These are phyloP conservation scores for Orchestes rusci DNA, from an alignment of 2,888 invertebrate genomes.

Conservation along the genomic window DNA sequence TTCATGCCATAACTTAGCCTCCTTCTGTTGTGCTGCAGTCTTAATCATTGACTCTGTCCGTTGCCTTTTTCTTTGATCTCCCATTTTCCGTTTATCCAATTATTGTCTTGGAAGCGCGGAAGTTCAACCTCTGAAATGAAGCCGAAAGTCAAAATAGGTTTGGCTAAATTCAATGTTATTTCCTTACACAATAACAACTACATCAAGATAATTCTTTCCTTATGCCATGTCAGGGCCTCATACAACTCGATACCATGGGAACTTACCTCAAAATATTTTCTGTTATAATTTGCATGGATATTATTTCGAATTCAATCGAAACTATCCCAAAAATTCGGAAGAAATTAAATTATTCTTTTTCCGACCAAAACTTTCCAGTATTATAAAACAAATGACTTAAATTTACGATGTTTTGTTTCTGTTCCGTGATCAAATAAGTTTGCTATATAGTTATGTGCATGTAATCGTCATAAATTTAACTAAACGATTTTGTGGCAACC, in stretches of 20 bases:
- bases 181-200: too few relatives aligned
- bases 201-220: too few relatives aligned
- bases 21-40: constrained; percentile 37
- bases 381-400: constrained; percentile 10
- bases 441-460: constrained; percentile 14
- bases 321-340: neutral
- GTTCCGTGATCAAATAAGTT: constrained; percentile 18
- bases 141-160: too few relatives aligned
- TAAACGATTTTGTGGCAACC: too few relatives aligned
- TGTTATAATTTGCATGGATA: neutral
- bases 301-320: neutral
- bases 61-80: constrained; percentile 33
- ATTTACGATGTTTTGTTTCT: constrained; percentile 12
- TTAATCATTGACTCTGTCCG: constrained; percentile 38
- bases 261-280: constrained; percentile 1
- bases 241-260: neutral
- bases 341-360: constrained; percentile 10
- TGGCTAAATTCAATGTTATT: too few relatives aligned
- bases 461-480: constrained; percentile 15
- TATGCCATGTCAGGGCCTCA: too few relatives aligned
- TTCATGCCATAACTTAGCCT: constrained; percentile 65
- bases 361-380: constrained; percentile 13
- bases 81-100: constrained; percentile 27
- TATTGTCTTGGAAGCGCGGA: constrained; percentile 1
- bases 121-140: too few relatives aligned